These are phyloP conservation scores for Zeuzera pyrina DNA, from an alignment of 2,888 invertebrate genomes.

Conservation along the genomic window DNA sequence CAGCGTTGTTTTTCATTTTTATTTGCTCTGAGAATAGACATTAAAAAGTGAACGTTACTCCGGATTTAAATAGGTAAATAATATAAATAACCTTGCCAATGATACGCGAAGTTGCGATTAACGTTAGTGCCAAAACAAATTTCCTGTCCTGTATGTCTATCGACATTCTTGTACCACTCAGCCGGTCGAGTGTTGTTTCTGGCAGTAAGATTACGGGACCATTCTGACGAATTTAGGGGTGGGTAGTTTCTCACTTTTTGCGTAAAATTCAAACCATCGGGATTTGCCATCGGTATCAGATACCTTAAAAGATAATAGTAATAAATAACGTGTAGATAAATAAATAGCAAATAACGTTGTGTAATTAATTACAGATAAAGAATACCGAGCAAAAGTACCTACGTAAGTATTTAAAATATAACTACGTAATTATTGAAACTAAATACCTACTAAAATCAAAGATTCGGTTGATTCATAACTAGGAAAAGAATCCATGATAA, in stretches of 20 bases:
- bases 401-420: no score
- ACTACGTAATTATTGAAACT: no score
- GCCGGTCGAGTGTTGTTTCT: conserved; percentile 31
- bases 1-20: no score
- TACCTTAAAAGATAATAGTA: conserved; percentile 32
- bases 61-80: no score
- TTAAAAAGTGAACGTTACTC: no score
- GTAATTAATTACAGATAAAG: no score
- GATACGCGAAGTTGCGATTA: conserved; percentile 62
- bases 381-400: not conserved
- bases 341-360: not conserved
- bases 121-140: conserved; percentile 55
- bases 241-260: conserved; percentile 27
- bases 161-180: conserved; percentile 55
- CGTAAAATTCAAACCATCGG: conserved; percentile 51
- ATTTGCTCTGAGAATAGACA: no score
- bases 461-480: no score
- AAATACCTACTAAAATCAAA: no score
- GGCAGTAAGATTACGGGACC: conserved; percentile 39
- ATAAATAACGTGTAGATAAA: not conserved
- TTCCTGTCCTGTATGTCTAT: conserved; percentile 25
- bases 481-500: no score
- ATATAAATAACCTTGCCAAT: conserved; percentile 69
- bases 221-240: conserved; percentile 28
- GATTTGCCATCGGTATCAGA: conserved; percentile 54